Evolutionary conservation across 2,113 vertebrate genomes (phyloP).

Genomic region (Perca schrenkii): DNA sequence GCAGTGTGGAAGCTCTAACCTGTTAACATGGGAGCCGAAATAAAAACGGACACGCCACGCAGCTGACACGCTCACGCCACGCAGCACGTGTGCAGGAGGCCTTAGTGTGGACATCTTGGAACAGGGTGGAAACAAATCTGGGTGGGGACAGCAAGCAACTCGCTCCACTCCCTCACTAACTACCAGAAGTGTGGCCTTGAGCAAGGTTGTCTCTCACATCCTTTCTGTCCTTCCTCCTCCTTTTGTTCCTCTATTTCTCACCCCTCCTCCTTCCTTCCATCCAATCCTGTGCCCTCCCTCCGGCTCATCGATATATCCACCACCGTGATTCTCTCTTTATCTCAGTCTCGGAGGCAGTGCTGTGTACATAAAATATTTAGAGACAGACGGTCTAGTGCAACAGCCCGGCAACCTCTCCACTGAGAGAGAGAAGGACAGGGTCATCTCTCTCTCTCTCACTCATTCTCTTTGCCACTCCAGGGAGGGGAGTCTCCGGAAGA

Average conservation of each 20-base stretch:
- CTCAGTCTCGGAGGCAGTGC: constrained; percentile 67
- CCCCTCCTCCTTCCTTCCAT: constrained; percentile 26
- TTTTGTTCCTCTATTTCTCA: constrained; percentile 34
- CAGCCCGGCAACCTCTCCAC: constrained; percentile 61
- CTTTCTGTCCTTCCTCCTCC: constrained; percentile 12
- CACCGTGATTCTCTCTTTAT: constrained; percentile 75
- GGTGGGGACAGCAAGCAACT: neutral
- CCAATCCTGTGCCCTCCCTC: constrained; percentile 39
- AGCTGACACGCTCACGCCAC: too few relatives aligned
- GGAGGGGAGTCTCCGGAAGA: constrained; percentile 53
- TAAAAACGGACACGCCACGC: too few relatives aligned
- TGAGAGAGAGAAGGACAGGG: constrained; percentile 32
- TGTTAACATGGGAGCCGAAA: too few relatives aligned
- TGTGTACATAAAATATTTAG: constrained; percentile 84
- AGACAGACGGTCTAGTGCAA: constrained; percentile 70
- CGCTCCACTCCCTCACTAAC: neutral
- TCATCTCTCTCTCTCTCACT: neutral
- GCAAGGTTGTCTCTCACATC: constrained; percentile 31
- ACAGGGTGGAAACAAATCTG: constrained; percentile 11
- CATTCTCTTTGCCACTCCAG: constrained; percentile 6
- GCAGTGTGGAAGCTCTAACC: too few relatives aligned
- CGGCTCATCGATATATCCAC: constrained; percentile 78
- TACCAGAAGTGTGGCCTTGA: constrained; percentile 20
- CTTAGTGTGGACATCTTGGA: neutral
- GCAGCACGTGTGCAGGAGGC: too few relatives aligned